These are phyloP conservation scores for Meliscaeva auricollis DNA, from an alignment of 2,888 invertebrate species.

Conservation along the genomic window DNA sequence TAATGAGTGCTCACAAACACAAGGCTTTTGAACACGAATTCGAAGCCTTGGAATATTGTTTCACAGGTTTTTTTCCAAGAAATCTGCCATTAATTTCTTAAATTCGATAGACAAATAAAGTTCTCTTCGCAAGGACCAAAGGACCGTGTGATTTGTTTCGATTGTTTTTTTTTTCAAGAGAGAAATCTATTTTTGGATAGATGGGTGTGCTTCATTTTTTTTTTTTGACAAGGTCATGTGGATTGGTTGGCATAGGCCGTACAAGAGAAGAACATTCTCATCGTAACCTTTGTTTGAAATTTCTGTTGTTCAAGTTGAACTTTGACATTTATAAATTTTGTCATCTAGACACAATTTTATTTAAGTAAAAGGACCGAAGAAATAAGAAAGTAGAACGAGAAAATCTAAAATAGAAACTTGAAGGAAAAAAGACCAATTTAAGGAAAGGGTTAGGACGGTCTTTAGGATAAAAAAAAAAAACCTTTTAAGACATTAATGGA, in stretches of 20 bases:
- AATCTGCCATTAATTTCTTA: not conserved
- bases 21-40: not conserved
- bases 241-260: not conserved
- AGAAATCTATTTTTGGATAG: not conserved
- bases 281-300: not conserved
- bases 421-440: not conserved
- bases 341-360: conserved; percentile 17
- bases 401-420: not conserved
- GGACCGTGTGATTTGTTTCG: not conserved
- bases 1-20: conserved; percentile 25
- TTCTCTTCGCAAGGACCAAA: not conserved
- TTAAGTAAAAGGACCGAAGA: not conserved
- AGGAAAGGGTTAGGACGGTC: not conserved
- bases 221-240: conserved; percentile 1
- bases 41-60: conserved; percentile 10
- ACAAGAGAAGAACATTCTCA: conserved; percentile 5
- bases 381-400: not conserved
- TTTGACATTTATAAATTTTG: conserved; percentile 60
- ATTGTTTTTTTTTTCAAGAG: not conserved
- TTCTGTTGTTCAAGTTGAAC: conserved; percentile 37
- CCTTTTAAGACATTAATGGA: not conserved
- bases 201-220: conserved; percentile 27
- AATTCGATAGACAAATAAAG: not conserved
- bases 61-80: not conserved
- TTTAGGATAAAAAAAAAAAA: not conserved